These are phyloP conservation scores for Melolontha melolontha DNA, from an alignment of 2,888 invertebrate genomes.

Conservation along the genomic window DNA sequence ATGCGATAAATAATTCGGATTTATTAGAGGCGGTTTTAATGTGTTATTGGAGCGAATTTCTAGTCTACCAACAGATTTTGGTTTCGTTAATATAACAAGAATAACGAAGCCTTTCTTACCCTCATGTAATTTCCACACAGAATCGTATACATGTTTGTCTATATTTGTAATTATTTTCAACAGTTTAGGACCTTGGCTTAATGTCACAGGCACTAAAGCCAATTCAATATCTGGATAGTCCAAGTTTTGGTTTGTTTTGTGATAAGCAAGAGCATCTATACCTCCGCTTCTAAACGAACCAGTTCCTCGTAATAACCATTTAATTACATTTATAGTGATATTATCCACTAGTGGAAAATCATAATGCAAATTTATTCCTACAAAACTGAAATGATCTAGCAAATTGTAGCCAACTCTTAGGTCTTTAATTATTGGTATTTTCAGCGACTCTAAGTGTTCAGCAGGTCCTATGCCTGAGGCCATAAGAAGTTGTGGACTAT, in stretches of 20 bases:
- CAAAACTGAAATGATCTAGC: conserved; percentile 87
- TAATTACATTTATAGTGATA: conserved; percentile 57
- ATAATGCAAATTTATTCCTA: conserved; percentile 65
- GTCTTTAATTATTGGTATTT: conserved; percentile 77
- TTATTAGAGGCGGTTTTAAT: conserved; percentile 76
- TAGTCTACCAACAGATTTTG: conserved; percentile 76
- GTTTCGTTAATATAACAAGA: conserved; percentile 78
- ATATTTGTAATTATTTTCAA: conserved; percentile 68
- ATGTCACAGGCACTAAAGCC: conserved; percentile 66
- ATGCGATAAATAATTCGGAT: conserved; percentile 83
- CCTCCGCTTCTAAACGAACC: conserved; percentile 71
- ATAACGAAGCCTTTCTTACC: conserved; percentile 60
- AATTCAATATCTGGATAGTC: conserved; percentile 79
- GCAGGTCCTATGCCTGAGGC: conserved; percentile 89
- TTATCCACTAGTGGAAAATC: conserved; percentile 62
- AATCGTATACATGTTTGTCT: conserved; percentile 69
- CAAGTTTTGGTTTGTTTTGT: conserved; percentile 70
- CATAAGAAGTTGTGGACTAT: conserved; percentile 92
- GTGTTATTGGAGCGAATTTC: conserved; percentile 79
- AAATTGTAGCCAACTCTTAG: conserved; percentile 87
- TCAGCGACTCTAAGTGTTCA: conserved; percentile 72
- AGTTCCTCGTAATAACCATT: conserved; percentile 63
- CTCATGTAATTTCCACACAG: conserved; percentile 70
- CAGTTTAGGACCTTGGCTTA: conserved; percentile 51
- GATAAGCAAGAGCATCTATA: conserved; percentile 71